Evolutionary conservation across 1,140 invertebrate species (phyloP).

Genomic region (Eciton burchellii): DNA sequence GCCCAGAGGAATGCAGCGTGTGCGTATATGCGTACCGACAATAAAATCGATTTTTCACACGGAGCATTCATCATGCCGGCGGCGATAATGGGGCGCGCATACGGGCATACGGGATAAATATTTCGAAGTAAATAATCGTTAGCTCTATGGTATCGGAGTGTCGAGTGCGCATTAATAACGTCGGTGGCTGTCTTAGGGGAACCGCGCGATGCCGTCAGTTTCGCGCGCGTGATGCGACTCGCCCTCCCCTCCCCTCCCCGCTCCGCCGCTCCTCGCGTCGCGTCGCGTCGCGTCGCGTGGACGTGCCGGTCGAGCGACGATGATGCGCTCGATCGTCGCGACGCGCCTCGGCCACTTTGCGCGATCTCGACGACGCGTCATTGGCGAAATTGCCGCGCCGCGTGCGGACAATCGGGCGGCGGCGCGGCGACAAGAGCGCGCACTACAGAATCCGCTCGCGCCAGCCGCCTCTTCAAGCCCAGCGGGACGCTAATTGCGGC

Average conservation of each 20-base stretch:
- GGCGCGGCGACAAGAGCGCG: neutral
- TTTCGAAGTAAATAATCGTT: conserved; percentile 76
- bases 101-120: conserved; percentile 73
- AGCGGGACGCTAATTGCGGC: conserved; percentile 66
- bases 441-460: neutral
- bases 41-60: conserved; percentile 77
- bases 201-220: no score
- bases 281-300: neutral
- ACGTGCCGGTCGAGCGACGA: no score
- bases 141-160: conserved; percentile 68
- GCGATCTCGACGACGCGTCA: conserved; percentile 16
- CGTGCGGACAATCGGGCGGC: neutral
- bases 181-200: conserved; percentile 64
- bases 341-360: neutral
- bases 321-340: neutral
- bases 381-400: conserved; percentile 9
- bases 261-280: conserved; percentile 35
- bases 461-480: conserved; percentile 23
- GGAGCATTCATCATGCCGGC: conserved; percentile 70
- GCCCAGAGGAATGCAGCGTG: neutral
- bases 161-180: conserved; percentile 71
- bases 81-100: conserved; percentile 71
- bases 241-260: no score
- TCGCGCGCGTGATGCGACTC: no score
- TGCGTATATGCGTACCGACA: conserved; percentile 56